Base-by-base conservation (phyloP, 2,797 vertebrate genomes). In the Dermochelys coriacea region DNA sequence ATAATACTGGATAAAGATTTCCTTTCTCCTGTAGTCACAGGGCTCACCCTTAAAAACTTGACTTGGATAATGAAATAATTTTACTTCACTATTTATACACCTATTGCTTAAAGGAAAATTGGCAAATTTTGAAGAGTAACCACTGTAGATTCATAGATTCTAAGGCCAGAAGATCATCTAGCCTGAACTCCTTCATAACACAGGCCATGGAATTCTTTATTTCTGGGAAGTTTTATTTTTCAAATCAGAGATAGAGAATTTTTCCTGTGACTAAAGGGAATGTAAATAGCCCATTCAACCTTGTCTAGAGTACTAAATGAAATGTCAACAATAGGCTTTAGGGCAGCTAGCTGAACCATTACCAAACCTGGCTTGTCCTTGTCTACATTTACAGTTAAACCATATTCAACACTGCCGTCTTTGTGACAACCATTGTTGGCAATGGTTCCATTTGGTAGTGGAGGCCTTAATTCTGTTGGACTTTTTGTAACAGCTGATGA, bases 291-390 rank as follows among this genome's bases (percentile, higher is more conserved):
- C 64, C 18, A n/a, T 23, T 68, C n/a, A 71, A 25, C n/a, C 21
- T 71, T 71, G 68, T 23, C 21, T 71, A 71, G n/a, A 71, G 18
- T 71, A 71, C 18, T 21, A 41, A 71, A 34, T 34, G 31, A 61
- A 61, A 61, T 61, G 15, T 49, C 31, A 7, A 45, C 25, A 77
- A 18, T 31, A 27, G 45, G 74, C 14, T 77, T 41, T 47, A 45
- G 77, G 74, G 29, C 19, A 71, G n/a, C 9, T 77, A 31, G 27
- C 41, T 77, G 71, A 75, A 75, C 11, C 12, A 47, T 75, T 75
- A 29, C 11, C 8, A 14, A 77, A 77, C 47, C 31, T 77, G 27
- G 15, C 15, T 0, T 5, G 1, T 50, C 54, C 1, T 75, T 84
- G 41, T 23, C 31, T 80, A 11, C 3, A 23, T 93, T 90, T 37